Percentiles rank a stretch among this genome's conserved stretches.
Conservation (phyloP, 2,113 vertebrate genomes). For the Sinocyclocheilus anshuiensis region DNA sequence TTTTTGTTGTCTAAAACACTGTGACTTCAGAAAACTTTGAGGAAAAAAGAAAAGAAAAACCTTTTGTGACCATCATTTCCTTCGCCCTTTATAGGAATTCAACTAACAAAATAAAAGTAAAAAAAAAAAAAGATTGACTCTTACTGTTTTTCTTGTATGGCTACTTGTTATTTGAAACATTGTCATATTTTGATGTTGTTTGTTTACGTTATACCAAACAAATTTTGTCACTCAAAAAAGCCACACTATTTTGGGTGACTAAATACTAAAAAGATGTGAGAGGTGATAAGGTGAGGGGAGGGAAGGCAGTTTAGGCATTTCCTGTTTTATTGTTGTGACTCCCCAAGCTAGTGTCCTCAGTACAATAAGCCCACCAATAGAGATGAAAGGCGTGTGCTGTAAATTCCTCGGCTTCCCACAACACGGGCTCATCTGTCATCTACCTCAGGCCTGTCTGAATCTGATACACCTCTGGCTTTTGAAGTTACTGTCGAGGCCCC, state of each 20-base stretch:
- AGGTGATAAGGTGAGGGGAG: neutral
- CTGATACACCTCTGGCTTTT: conserved; percentile 77
- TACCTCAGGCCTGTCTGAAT: conserved; percentile 73
- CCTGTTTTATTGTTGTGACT: conserved; percentile 72
- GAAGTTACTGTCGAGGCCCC: conserved; percentile 67
- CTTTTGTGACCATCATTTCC: conserved; percentile 78
- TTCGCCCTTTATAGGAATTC: conserved; percentile 81
- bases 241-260: neutral
- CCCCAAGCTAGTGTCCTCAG: conserved; percentile 34
- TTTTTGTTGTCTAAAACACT: conserved; percentile 80
- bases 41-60: conserved; percentile 66
- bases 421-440: conserved; percentile 73
- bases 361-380: conserved; percentile 73
- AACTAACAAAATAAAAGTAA: conserved; percentile 85
- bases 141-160: neutral
- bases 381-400: conserved; percentile 79
- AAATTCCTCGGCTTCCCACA: conserved; percentile 77
- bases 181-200: neutral
- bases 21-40: conserved; percentile 82
- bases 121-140: conserved; percentile 55
- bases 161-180: neutral
- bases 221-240: neutral
- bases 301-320: conserved; percentile 53
- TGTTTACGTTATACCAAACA: neutral
- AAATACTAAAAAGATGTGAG: conserved; percentile 10